Conservation (phyloP, 1,140 invertebrate species). For the Anagrus nilaparvatae region DNA sequence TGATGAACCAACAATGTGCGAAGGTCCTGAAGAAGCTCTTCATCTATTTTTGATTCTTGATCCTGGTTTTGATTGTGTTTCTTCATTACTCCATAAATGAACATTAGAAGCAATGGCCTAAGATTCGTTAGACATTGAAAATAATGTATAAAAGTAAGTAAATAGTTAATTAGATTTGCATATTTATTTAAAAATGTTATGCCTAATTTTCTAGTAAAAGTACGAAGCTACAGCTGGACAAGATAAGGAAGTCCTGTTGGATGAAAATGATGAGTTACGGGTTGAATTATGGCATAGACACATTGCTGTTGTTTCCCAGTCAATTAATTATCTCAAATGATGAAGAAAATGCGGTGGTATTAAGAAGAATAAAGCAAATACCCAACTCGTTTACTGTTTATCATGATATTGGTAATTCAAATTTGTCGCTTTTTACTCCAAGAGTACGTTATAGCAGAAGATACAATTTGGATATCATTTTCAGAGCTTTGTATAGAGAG, state of each 20-base stretch:
- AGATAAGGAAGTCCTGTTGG: constrained; percentile 94
- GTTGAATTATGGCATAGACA: constrained; percentile 96
- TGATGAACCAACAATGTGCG: constrained; percentile 99
- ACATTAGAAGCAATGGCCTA: constrained; percentile 99
- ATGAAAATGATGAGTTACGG: constrained; percentile 99
- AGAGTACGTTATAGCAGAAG: constrained; percentile 67
- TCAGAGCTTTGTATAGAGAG: constrained; percentile 62
- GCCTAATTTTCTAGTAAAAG: constrained; percentile 40
- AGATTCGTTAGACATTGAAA: constrained; percentile 94
- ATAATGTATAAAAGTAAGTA: constrained; percentile 93
- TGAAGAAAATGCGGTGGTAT: constrained; percentile 99
- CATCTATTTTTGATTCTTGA: constrained; percentile 96
- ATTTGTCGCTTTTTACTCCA: constrained; percentile 79
- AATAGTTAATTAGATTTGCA: background rate
- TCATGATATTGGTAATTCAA: constrained; percentile 88
- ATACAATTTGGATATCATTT: constrained; percentile 76
- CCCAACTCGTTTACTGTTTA: constrained; percentile 94
- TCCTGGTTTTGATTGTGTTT: constrained; percentile 96
- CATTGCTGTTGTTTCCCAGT: constrained; percentile 96
- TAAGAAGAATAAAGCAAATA: constrained; percentile 99
- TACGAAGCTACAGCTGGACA: constrained; percentile 72
- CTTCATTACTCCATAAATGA: constrained; percentile 93
- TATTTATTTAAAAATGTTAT: constrained; percentile 1
- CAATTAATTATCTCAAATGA: constrained; percentile 84
- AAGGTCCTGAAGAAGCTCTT: constrained; percentile 89